Base-by-base conservation (phyloP, 2,888 invertebrate genomes). In the Spatulosminthurus flaviceps region DNA sequence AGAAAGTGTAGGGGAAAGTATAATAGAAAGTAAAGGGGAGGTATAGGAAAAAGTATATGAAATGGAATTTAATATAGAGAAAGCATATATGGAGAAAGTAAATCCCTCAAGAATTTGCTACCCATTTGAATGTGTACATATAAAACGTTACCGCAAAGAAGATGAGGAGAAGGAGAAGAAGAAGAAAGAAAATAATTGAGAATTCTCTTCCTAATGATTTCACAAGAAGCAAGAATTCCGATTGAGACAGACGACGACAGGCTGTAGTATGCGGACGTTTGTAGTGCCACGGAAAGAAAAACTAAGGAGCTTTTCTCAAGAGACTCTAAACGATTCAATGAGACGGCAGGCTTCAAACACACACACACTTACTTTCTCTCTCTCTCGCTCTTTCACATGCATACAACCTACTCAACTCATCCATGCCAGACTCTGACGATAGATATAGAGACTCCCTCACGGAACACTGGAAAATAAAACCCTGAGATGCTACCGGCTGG, bases 311-410 rank as follows among this genome's bases (percentile, higher is more conserved):
- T 75, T 41, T 75, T 75, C 64, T 64, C 29, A 28, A 75, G 67
- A 77, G 77, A 61, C 60, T 70, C 71, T 78, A 78, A 78, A 61
- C 71, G 61, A 74, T 60, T 61, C 26, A 74, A 61, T 61, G 74
- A 74, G 74, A 74, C 26, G 51, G 60, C 7, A 43, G 28, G 74
- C 64, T 64, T 64, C 64, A 64, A 64, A 70, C 70, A 70, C 69
- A 69, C 70, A 21, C 42, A 42, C 41, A 70, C n/a, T 21, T n/a
- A 16, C 70, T 1, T 13, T 21, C 19, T 41, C 67, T 16, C 28
- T 70, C n/a, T 64, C 21, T 24, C 21, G 1, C 11, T 24, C 11
- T 2, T 22, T 2, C 24, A 34, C 24, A 11, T 22, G 9, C 24
- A 24, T 22, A 24, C 4, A 4, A 24, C 64, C 13, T 64, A 22